Percentiles rank a stretch among this genome's conserved stretches.
Conservation (phyloP, 2,797 vertebrate species). For the Glossophaga mutica region DNA sequence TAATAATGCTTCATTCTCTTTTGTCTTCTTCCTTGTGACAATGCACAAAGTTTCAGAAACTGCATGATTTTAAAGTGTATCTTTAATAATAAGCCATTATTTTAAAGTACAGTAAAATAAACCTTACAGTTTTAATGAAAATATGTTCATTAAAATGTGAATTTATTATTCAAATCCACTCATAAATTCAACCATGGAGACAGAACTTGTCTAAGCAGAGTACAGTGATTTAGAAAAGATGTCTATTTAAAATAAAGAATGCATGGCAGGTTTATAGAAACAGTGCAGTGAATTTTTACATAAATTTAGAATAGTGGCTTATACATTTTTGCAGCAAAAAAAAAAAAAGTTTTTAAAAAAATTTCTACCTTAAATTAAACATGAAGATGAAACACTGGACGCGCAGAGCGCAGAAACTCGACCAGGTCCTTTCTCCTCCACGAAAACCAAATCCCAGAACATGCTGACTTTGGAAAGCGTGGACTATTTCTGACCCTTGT, state of each 20-base stretch:
- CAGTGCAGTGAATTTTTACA: conserved; percentile 86
- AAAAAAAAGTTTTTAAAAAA: conserved; percentile 75
- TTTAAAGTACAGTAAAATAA: conserved; percentile 90
- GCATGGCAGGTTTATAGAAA: conserved; percentile 89
- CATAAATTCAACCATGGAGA: conserved; percentile 87
- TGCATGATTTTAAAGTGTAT: conserved; percentile 85
- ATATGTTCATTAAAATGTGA: conserved; percentile 90
- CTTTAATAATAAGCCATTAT: conserved; percentile 88
- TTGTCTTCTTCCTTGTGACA: conserved; percentile 81
- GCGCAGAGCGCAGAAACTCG: conserved; percentile 70
- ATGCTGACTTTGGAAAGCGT: conserved; percentile 50
- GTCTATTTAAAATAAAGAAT: conserved; percentile 90
- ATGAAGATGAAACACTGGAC: conserved; percentile 78
- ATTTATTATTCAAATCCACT: conserved; percentile 90
- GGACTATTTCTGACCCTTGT: conserved; percentile 34
- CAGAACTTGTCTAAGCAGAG: conserved; percentile 88
- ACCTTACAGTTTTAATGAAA: conserved; percentile 88
- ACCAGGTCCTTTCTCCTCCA: conserved; percentile 57
- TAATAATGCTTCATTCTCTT: conserved; percentile 74
- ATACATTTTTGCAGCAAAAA: conserved; percentile 82
- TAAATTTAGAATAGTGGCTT: conserved; percentile 87
- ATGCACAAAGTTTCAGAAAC: conserved; percentile 84
- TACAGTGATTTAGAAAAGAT: conserved; percentile 88
- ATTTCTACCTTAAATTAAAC: conserved; percentile 82
- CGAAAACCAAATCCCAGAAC: conserved; percentile 31